phyloP scores from a whole-genome alignment of 2,888 invertebrate species.

The Oxytorus armatus region DNA sequence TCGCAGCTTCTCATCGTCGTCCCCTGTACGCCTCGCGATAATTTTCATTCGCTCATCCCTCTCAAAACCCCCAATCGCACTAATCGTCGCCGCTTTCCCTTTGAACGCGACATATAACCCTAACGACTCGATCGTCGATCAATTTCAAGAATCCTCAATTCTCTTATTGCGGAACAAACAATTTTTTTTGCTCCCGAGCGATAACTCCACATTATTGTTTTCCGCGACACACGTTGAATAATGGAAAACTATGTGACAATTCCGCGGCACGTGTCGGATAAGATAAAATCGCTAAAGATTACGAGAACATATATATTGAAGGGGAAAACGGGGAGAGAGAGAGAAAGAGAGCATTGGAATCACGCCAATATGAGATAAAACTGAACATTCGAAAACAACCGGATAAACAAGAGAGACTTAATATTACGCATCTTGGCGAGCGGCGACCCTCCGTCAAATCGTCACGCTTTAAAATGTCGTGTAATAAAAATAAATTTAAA shows the following conservation, averaged over 20 bases:
- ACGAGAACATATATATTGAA: not conserved
- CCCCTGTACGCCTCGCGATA: constrained; percentile 9
- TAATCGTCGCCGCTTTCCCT: too few species aligned
- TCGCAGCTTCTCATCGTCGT: constrained; percentile 16
- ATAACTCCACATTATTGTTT: not conserved
- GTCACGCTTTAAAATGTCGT: too few species aligned
- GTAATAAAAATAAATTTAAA: too few species aligned
- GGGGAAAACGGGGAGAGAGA: not conserved
- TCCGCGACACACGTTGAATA: not conserved
- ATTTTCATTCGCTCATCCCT: constrained; percentile 7
- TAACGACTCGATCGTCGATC: too few species aligned
- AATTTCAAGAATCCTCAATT: not conserved
- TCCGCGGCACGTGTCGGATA: not conserved
- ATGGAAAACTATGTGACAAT: not conserved
- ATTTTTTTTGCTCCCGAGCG: too few species aligned
- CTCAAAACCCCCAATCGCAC: not conserved
- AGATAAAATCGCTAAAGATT: constrained; percentile 8
- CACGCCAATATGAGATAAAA: constrained; percentile 59
- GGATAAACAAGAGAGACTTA: constrained; percentile 30
- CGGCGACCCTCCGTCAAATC: too few species aligned
- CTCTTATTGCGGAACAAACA: too few species aligned
- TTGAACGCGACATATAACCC: too few species aligned
- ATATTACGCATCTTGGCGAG: not conserved
- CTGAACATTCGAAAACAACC: constrained; percentile 33
- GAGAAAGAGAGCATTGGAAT: constrained; percentile 47